Base-by-base conservation (phyloP, 1,140 invertebrate species). In the Drosophila sproati region DNA sequence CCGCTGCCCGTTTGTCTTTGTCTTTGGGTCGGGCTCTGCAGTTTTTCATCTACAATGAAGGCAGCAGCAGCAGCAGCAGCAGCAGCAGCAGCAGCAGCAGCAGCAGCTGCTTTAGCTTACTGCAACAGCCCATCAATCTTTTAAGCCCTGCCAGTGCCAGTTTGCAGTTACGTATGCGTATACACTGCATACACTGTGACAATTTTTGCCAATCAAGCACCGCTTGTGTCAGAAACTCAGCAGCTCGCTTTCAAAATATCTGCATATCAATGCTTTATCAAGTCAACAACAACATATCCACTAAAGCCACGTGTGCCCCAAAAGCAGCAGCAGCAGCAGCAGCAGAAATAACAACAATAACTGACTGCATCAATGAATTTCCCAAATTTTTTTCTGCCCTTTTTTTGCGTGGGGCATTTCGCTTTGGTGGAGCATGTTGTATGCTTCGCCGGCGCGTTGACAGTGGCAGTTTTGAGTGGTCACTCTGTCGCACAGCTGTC, bases 51-150 rank as follows among this genome's bases (percentile, higher is more conserved):
- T 48, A 20, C 29, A 51, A 41, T 52, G 20, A 20, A 20, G 20
- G 20, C 20, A 20, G 20, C 20, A 20, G 20, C 20, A 20, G 1
- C 20, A 20, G 1, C 20, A 20, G 20, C 20, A 20, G 3, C 35
- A 48, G 28, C 43, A 50, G 29, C 45, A n/a, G n/a, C n/a, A n/a
- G n/a, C n/a, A n/a, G n/a, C n/a, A 39, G 2, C 29, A 48, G 50
- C 57, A 50, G 31, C 62, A 50, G 52, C 54, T 66, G 82, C 76
- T 43, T 67, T 55, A 64, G 66, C 77, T 79, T 73, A 80, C 66
- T 88, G 85, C 83, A 78, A 80, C 69, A 78, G 85, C 69, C 73
- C 77, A 87, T 88, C 85, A 83, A 88, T 88, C 83, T 80, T 67
- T 39, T 63, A 50, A 29, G 50, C 43, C 43, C 28, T 0, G 20